Conservation (phyloP, 2,797 vertebrate species). For the Euthynnus affinis region DNA sequence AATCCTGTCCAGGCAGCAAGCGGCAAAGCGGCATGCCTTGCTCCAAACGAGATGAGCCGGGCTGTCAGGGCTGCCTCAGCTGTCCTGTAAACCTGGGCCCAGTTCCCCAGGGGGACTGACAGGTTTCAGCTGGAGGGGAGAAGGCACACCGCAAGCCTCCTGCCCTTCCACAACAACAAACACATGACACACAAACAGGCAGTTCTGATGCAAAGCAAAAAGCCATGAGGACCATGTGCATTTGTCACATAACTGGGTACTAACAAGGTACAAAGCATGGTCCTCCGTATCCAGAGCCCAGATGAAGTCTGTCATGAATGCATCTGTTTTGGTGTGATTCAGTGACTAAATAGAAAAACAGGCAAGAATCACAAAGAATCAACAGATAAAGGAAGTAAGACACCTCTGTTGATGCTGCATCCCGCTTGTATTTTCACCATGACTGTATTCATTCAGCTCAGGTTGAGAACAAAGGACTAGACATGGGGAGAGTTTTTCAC, state of each 20-base stretch:
- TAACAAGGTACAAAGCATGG: conserved; percentile 76
- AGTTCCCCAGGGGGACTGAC: conserved; percentile 82
- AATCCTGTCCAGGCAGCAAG: conserved; percentile 84
- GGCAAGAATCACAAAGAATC: conserved; percentile 65
- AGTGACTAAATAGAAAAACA: conserved; percentile 66
- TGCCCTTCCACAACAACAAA: conserved; percentile 83
- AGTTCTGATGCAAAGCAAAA: conserved; percentile 68
- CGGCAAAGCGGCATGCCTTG: conserved; percentile 77
- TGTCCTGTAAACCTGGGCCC: conserved; percentile 81
- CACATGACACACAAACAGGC: conserved; percentile 75
- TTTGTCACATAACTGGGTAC: conserved; percentile 80
- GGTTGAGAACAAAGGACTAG: conserved; percentile 72
- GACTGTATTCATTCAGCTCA: conserved; percentile 71
- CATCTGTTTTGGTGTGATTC: conserved; percentile 61
- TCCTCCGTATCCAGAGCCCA: conserved; percentile 60
- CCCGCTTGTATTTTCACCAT: conserved; percentile 64
- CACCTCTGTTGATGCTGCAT: conserved; percentile 68
- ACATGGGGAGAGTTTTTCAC: conserved; percentile 56
- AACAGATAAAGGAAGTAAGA: conserved; percentile 69
- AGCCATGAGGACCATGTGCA: conserved; percentile 67
- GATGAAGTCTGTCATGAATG: conserved; percentile 72
- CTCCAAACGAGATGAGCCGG: conserved; percentile 82
- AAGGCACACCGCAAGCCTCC: conserved; percentile 78
- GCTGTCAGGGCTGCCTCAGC: conserved; percentile 86
- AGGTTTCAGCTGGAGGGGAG: conserved; percentile 87